Evolutionary conservation across 2,888 invertebrate genomes (phyloP).

Genomic region (Ennomos fuscantarius): DNA sequence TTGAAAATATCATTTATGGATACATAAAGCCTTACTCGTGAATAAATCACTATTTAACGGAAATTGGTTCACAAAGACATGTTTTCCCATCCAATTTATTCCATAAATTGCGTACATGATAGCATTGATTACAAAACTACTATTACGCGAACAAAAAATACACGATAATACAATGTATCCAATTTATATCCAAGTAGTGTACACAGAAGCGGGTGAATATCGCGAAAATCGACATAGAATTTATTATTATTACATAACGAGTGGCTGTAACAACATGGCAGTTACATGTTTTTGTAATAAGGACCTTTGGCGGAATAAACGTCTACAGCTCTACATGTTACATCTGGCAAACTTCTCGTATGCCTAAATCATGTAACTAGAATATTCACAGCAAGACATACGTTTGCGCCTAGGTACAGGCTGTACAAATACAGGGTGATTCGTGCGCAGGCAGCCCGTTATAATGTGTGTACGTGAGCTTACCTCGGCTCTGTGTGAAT

Average conservation of each 20-base stretch:
- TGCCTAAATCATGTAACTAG: slow-evolving; percentile 12
- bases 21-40: not conserved
- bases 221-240: slow-evolving; percentile 6
- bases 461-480: slow-evolving; percentile 6
- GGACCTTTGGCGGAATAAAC: not conserved
- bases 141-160: slow-evolving; percentile 7
- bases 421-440: not conserved
- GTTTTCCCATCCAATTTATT: not conserved
- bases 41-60: slow-evolving; percentile 4
- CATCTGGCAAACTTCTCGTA: slow-evolving; percentile 1
- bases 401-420: not conserved
- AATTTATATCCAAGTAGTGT: slow-evolving; percentile 13
- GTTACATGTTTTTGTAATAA: slow-evolving; percentile 7
- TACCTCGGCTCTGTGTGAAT: not conserved
- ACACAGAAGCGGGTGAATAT: slow-evolving; percentile 14
- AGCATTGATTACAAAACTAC: slow-evolving; percentile 2
- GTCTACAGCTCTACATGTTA: not conserved
- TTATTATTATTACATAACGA: slow-evolving; percentile 5
- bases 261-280: slow-evolving; percentile 13
- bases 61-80: slow-evolving; percentile 9
- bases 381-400: slow-evolving; percentile 12
- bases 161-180: slow-evolving; percentile 11
- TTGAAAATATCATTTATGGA: not conserved
- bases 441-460: not conserved
- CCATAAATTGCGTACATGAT: not conserved